A percentile compares a stretch with the other conserved stretches of the same genome.
phyloP scores from a whole-genome alignment of 2,797 vertebrate genomes.

The Phataginus tetradactyla region DNA sequence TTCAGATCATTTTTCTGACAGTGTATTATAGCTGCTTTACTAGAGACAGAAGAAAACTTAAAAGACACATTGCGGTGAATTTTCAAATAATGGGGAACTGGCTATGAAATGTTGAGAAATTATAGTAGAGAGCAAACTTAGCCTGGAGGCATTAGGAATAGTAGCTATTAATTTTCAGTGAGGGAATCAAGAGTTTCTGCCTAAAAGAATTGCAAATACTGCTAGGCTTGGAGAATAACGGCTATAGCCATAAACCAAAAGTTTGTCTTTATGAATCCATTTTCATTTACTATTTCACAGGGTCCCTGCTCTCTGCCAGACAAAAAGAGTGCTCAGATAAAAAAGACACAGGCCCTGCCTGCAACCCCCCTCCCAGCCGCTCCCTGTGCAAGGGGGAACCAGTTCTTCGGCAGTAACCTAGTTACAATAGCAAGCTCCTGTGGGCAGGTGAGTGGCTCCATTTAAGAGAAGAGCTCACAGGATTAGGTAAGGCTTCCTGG shows the following conservation, averaged over 20 bases:
- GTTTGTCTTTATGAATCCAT: constrained; percentile 23
- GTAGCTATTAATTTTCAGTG: constrained; percentile 76
- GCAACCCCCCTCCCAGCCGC: not conserved
- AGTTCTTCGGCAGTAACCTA: not conserved
- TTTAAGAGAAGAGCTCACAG: not conserved
- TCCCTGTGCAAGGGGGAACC: not conserved
- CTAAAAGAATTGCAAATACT: constrained; percentile 71
- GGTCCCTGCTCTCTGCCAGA: not conserved
- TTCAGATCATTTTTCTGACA: constrained; percentile 50
- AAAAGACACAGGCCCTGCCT: not conserved
- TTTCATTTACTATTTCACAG: constrained; percentile 19
- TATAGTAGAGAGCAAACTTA: constrained; percentile 59
- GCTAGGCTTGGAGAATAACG: constrained; percentile 51
- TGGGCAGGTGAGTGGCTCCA: not conserved
- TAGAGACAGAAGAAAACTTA: constrained; percentile 62
- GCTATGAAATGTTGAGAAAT: constrained; percentile 73
- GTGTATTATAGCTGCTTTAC: constrained; percentile 44
- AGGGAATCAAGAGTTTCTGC: constrained; percentile 69
- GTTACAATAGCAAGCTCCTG: not conserved
- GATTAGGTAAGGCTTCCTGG: not conserved
- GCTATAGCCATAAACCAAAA: constrained; percentile 48
- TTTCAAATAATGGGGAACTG: constrained; percentile 71
- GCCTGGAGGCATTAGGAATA: constrained; percentile 69
- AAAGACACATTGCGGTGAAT: constrained; percentile 65
- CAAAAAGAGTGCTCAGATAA: not conserved